phyloP scores from a whole-genome alignment of 2,113 vertebrate genomes.

The Sander lucioperca region DNA sequence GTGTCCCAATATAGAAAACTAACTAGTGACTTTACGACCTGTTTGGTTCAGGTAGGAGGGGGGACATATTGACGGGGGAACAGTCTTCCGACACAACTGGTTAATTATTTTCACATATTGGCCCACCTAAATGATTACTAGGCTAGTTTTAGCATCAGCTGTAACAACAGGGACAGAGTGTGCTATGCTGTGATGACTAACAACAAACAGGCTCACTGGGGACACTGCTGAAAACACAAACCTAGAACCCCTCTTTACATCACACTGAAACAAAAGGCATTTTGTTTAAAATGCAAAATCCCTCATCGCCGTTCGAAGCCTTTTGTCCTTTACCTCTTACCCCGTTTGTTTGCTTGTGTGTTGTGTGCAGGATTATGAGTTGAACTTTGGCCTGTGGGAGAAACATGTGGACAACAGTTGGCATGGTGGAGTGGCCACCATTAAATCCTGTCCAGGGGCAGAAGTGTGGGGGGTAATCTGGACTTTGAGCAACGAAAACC shows the following conservation, averaged over 20 bases:
- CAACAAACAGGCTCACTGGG: not conserved
- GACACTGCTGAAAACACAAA: constrained; percentile 28
- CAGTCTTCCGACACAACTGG: no score
- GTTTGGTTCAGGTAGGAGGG: no score
- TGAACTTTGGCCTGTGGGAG: constrained; percentile 89
- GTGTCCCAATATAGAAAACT: not conserved
- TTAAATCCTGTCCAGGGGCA: constrained; percentile 86
- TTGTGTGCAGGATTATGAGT: constrained; percentile 83
- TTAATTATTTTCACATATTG: not conserved
- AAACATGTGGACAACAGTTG: constrained; percentile 80
- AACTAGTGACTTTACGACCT: not conserved
- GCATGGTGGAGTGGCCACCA: constrained; percentile 93
- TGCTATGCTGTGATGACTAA: not conserved
- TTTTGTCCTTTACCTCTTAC: not conserved
- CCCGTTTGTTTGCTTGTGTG: constrained; percentile 54
- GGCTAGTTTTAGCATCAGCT: constrained; percentile 27
- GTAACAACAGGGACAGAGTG: constrained; percentile 4
- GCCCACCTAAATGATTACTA: not conserved
- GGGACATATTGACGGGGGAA: no score
- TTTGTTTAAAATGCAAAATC: constrained; percentile 11
- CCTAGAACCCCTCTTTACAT: constrained; percentile 2
- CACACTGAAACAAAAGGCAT: constrained; percentile 29
- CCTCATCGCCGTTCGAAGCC: not conserved
- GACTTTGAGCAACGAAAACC: constrained; percentile 86
- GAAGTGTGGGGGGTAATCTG: constrained; percentile 96